Conservation (phyloP, 2,888 invertebrate species). For the Drosophila ezoana region DNA sequence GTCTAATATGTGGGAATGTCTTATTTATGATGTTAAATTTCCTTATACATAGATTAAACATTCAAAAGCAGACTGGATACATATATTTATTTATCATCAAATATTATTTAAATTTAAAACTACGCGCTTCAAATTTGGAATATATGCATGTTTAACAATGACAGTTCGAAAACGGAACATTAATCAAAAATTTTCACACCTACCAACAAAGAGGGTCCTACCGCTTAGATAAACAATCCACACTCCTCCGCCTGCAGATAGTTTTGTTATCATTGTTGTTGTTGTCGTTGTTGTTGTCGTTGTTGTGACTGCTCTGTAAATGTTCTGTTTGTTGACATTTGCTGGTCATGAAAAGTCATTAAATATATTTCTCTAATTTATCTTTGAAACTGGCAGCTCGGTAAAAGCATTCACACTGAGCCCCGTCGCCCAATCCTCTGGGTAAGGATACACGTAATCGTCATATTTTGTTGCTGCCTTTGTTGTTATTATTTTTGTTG, state of each 20-base stretch:
- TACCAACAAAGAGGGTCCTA: conserved; percentile 26
- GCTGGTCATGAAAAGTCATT: conserved; percentile 80
- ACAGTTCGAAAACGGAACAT: conserved; percentile 59
- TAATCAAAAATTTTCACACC: conserved; percentile 81
- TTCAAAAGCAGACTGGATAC: too few relatives aligned
- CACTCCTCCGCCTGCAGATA: conserved; percentile 31
- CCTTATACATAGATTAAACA: too few relatives aligned
- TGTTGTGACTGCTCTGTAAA: conserved; percentile 58
- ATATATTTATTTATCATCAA: too few relatives aligned
- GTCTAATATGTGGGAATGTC: too few relatives aligned
- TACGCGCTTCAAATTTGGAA: conserved; percentile 12
- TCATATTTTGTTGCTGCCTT: not conserved
- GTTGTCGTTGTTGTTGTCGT: conserved; percentile 30
- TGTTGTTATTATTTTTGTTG: not conserved
- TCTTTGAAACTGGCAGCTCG: conserved; percentile 62
- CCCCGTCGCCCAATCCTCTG: not conserved
- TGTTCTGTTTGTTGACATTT: conserved; percentile 76
- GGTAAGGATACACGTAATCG: not conserved
- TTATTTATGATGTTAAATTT: too few relatives aligned
- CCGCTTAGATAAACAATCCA: conserved; percentile 25
- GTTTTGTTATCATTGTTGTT: conserved; percentile 55
- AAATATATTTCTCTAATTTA: conserved; percentile 75
- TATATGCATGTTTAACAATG: conserved; percentile 49
- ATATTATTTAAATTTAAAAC: not conserved
- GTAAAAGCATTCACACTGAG: conserved; percentile 61